Base-by-base conservation (phyloP, 2,888 invertebrate species). In the Drosophila birchii region DNA sequence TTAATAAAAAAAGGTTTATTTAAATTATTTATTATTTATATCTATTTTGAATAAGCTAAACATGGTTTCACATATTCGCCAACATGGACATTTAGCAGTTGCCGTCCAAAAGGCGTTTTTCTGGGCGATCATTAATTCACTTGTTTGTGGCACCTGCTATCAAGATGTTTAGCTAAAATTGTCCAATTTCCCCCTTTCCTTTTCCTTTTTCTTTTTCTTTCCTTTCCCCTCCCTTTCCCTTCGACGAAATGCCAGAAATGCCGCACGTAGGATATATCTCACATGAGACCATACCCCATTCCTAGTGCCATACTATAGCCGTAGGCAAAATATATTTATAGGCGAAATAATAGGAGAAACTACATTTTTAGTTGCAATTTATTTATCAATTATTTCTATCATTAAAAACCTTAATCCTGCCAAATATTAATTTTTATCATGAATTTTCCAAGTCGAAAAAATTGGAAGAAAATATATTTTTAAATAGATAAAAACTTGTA, bases 91-190 rank as follows among this genome's bases (percentile, higher is more conserved):
- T 23, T 53, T 53, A 36, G 60, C 23, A 41, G 12, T 18, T 29
- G 29, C 47, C 60, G 20, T 60, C 18, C 51, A 45, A 66, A 66
- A 49, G 39, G 29, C 36, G 9, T 41, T 56, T 39, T 34, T 20
- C 58, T 26, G 49, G 57, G 49, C 68, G 43, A 68, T 58, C 68
- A 68, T 73, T 58, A 55, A 73, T 73, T 55, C 66, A 53, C 59
- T 59, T 73, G 58, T 59, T 73, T 59, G 58, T 73, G 55, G 73
- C 82, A 83, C 79, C 86, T 83, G 82, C 79, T 81, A 51, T 63
- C 29, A 51, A 79, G 80, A 80, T 81, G 76, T 81, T 78, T 66
- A 58, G 54, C 79, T 59, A 73, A 73, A 73, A 47, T 66, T 73
- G 66, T 73, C 73, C 72, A 59, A 56, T 51, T 49, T 20, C 51